These are phyloP conservation scores for Arremon brunneinucha DNA, from an alignment of 2,797 vertebrate genomes.

Conservation along the genomic window DNA sequence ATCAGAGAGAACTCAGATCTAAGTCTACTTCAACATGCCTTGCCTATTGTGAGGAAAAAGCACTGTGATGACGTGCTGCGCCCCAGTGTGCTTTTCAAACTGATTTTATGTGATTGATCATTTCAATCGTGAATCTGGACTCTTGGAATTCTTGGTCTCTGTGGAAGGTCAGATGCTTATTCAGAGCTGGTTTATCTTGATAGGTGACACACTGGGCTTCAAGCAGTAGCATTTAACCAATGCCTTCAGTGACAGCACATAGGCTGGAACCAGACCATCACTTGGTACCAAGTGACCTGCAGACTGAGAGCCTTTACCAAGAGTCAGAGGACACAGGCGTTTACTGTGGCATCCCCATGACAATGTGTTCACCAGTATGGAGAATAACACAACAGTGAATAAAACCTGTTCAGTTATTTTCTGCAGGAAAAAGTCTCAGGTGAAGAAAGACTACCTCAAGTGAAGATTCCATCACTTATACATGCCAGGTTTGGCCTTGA, in stretches of 20 bases:
- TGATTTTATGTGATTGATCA: not conserved
- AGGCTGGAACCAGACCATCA: not conserved
- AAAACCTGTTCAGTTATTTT: not conserved
- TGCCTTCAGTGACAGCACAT: rapidly evolving
- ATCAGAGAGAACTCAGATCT: not conserved
- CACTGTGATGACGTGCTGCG: not conserved
- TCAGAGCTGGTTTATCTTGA: not conserved
- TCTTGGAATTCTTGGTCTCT: not conserved
- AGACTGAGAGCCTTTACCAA: not conserved
- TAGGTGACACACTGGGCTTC: not conserved
- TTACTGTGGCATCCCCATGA: not conserved
- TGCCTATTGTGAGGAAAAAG: not conserved
- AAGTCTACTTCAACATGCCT: not conserved
- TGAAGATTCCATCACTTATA: not conserved
- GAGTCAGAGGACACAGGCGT: rapidly evolving
- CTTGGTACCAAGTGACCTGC: not conserved
- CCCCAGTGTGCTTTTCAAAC: not conserved
- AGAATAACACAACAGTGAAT: not conserved
- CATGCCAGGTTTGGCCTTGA: not conserved
- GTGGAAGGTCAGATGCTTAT: not conserved
- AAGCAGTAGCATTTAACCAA: not conserved
- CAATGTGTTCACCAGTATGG: not conserved
- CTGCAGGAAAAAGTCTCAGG: not conserved
- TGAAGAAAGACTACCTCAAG: not conserved
- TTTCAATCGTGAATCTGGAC: not conserved